Percentiles rank a stretch among this genome's conserved stretches.
Evolutionary conservation across 2,113 vertebrate species (phyloP).

Genomic region (Dromaius novaehollandiae): DNA sequence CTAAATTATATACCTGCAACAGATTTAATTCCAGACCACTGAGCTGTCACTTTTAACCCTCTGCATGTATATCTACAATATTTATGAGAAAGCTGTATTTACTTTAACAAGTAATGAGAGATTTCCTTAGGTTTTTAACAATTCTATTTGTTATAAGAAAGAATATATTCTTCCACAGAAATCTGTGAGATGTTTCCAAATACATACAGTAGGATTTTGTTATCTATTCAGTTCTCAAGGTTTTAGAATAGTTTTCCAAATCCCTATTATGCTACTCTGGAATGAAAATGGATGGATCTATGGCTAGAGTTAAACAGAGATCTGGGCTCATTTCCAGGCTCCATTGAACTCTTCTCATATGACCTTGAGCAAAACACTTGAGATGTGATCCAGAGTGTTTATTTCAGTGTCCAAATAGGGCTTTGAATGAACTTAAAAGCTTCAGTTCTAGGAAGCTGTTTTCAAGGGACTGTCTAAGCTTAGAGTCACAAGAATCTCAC

Average conservation of each 20-base stretch:
- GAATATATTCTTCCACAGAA: neutral
- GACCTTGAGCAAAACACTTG: conserved; percentile 60
- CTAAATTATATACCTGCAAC: conserved; percentile 69
- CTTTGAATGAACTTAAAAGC: conserved; percentile 45
- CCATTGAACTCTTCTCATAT: conserved; percentile 36
- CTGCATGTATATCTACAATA: conserved; percentile 44
- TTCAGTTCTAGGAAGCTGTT: conserved; percentile 39
- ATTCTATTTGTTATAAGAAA: neutral
- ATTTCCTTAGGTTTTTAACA: conserved; percentile 29
- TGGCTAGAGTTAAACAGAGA: conserved; percentile 47
- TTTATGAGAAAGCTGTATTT: conserved; percentile 49
- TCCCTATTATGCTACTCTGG: conserved; percentile 16
- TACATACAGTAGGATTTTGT: neutral
- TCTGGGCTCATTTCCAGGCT: conserved; percentile 62
- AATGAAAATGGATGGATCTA: conserved; percentile 64
- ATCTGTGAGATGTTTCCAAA: conserved; percentile 8
- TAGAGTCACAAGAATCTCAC: conserved; percentile 11
- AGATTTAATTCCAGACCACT: conserved; percentile 68
- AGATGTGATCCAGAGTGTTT: conserved; percentile 51
- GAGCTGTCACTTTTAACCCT: conserved; percentile 56
- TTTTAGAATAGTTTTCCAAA: conserved; percentile 52
- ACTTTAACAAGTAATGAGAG: conserved; percentile 32
- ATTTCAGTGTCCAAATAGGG: conserved; percentile 49
- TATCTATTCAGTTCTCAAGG: conserved; percentile 44
- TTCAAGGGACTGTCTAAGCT: conserved; percentile 32